Evolutionary conservation across 2,888 invertebrate species (phyloP).

Genomic region (Mimas tiliae): DNA sequence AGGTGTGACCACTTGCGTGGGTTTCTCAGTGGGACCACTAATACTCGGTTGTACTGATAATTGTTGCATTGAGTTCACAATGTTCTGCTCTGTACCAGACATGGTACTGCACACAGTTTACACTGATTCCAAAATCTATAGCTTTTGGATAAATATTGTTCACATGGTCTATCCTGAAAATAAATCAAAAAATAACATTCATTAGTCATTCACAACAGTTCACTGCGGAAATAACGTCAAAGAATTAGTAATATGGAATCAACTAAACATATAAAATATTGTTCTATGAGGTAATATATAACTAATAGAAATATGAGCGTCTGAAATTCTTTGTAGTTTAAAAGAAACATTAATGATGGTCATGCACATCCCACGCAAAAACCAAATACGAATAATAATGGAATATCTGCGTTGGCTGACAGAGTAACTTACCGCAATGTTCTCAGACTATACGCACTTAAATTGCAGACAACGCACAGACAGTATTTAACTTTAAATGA

Average conservation of each 20-base stretch:
- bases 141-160: slow-evolving; percentile 53
- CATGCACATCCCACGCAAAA: slow-evolving; percentile 74
- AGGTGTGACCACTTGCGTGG: slow-evolving; percentile 81
- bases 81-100: slow-evolving; percentile 82
- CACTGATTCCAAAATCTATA: slow-evolving; percentile 55
- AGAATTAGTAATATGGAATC: slow-evolving; percentile 1
- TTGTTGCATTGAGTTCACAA: slow-evolving; percentile 82
- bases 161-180: slow-evolving; percentile 72
- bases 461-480: slow-evolving; percentile 31
- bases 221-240: slow-evolving; percentile 27
- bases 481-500: slow-evolving; percentile 22
- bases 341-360: slow-evolving; percentile 44
- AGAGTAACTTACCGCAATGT: slow-evolving; percentile 57
- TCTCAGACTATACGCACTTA: slow-evolving; percentile 47
- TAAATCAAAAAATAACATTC: slow-evolving; percentile 30
- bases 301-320: too few relatives aligned
- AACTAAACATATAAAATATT: not conserved
- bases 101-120: slow-evolving; percentile 72
- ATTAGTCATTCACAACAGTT: slow-evolving; percentile 1
- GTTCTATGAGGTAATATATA: too few relatives aligned
- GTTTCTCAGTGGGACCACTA: slow-evolving; percentile 77
- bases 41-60: slow-evolving; percentile 77
- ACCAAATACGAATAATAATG: slow-evolving; percentile 42
- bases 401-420: slow-evolving; percentile 49
- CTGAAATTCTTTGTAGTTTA: not conserved